Evolutionary conservation across 2,113 vertebrate genomes (phyloP), one percentile per base, ranked within the genome.

Genomic region (Zootoca vivipara): DNA sequence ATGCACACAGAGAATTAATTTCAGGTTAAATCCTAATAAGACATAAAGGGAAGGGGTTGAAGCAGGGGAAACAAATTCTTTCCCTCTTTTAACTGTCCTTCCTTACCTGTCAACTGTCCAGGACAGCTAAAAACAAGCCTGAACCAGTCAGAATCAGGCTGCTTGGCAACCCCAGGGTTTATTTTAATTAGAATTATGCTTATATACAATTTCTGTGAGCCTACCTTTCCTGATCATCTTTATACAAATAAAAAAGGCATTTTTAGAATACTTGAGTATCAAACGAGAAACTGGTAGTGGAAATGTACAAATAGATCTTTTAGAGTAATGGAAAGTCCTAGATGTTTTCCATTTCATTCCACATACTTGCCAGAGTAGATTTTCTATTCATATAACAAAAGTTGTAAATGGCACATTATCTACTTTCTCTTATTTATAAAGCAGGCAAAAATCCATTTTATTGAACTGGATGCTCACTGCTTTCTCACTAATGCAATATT

Each of bases 351-450:
- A 90, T 87, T 93, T 92, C 2, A 1, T 88, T 93, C 89, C 35
- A 89, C 89, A 77, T 69, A 73, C 81, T 91, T 92, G 26, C 87
- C 80, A 87, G 52, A 75, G 67, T 89, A 78, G 58, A 79, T 85
- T 93, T 95, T 92, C 73, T 87, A 40, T 86, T 92, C 89, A 80
- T 86, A 77, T 64, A 28, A 20, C 70, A 92, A 30, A 95, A 95
- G 67, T 88, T 91, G 86, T 88, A 96, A 95, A 93, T 72, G 85
- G 87, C 84, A 93, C 85, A 86, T 89, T 91, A 93, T 92, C 85
- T 89, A 69, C 87, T 93, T 93, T 94, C 58, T 93, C 87, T 92
- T 92, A 93, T 93, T 95, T 92, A 78, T 86, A 93, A 93, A 94
- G 89, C 6, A 84, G 62, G 58, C 58, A 75, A 85, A 83, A 96